Evolutionary conservation across 2,113 vertebrate species (phyloP).

Genomic region (Halichoerus grypus): DNA sequence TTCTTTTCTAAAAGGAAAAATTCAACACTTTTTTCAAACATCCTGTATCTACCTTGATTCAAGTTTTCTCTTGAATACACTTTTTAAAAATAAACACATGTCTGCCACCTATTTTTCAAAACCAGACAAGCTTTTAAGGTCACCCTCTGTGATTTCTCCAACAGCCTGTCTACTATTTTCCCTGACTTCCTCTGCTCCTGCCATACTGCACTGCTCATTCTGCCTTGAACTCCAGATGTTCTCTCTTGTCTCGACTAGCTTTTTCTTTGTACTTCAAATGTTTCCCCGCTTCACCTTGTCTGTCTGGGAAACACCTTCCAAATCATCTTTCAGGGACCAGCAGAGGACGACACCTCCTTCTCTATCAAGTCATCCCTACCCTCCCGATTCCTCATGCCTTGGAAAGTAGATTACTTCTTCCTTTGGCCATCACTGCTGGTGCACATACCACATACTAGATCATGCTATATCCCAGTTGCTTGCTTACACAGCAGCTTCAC

Average conservation of each 20-base stretch:
- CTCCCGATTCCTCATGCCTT: neutral
- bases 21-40: neutral
- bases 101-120: neutral
- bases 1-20: neutral
- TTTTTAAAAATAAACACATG: neutral
- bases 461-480: neutral
- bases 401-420: neutral
- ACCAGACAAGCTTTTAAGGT: neutral
- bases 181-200: neutral
- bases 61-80: neutral
- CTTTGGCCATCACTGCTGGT: neutral
- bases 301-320: neutral
- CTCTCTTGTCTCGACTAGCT: neutral
- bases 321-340: neutral
- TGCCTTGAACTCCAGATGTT: neutral
- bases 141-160: neutral
- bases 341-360: neutral
- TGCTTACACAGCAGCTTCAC: no score
- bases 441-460: accelerated
- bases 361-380: neutral
- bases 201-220: neutral
- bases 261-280: neutral
- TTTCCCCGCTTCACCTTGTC: neutral
- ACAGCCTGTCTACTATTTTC: neutral
- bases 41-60: neutral